phyloP scores from a whole-genome alignment of 2,888 invertebrate species.

The Dryobota labecula region DNA sequence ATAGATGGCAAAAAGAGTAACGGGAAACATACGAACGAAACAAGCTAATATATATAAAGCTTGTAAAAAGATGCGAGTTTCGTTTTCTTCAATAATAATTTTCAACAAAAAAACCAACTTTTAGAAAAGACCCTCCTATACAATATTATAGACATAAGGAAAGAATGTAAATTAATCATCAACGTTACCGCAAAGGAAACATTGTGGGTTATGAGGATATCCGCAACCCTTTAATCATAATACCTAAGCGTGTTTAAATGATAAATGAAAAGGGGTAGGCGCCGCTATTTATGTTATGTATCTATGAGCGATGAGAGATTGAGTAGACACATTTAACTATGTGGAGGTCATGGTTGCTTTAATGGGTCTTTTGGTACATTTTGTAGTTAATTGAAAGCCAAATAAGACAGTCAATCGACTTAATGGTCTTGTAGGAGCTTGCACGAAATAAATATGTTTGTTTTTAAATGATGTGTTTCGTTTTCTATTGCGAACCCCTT shows the following conservation, averaged over 20 bases:
- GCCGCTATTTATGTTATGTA: slow-evolving; percentile 48
- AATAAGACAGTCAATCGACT: neutral
- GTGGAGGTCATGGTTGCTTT: slow-evolving; percentile 19
- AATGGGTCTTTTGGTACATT: neutral
- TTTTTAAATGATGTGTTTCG: no score
- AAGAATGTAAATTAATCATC: slow-evolving; percentile 64
- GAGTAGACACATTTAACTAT: neutral
- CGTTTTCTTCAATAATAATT: slow-evolving; percentile 14
- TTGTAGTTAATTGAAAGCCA: neutral
- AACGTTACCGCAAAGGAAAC: slow-evolving; percentile 57
- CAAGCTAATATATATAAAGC: no score
- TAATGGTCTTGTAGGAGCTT: neutral
- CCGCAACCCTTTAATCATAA: slow-evolving; percentile 64
- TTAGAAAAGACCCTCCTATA: neutral
- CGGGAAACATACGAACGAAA: no score
- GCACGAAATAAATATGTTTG: no score
- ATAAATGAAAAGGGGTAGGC: slow-evolving; percentile 63
- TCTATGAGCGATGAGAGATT: slow-evolving; percentile 33
- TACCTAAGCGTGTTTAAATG: slow-evolving; percentile 65
- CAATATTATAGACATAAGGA: slow-evolving; percentile 22
- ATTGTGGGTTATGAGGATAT: slow-evolving; percentile 61
- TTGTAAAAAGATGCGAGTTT: no score
- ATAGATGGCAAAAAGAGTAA: no score
- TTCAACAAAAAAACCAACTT: slow-evolving; percentile 11
- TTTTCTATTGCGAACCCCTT: no score